Evolutionary conservation across 2,797 vertebrate genomes (phyloP).

Genomic region (Cossypha heuglini): DNA sequence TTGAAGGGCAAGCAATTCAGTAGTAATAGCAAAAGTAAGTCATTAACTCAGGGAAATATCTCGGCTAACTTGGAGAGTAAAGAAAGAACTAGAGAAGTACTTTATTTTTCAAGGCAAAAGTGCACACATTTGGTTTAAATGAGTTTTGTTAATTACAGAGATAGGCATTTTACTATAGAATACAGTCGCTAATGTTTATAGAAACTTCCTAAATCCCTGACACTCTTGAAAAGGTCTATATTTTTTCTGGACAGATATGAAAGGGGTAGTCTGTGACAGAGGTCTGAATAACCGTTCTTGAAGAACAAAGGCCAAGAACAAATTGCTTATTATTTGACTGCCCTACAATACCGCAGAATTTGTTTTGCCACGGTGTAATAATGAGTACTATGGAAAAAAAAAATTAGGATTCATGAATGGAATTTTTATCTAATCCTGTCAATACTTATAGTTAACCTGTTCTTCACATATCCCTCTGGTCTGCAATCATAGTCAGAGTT

Average conservation of each 20-base stretch:
- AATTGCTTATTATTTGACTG: background rate
- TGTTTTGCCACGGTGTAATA: background rate
- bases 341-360: background rate
- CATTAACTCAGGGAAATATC: constrained; percentile 13
- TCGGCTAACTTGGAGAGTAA: background rate
- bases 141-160: background rate
- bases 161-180: background rate
- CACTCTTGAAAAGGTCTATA: background rate
- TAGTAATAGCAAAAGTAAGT: constrained; percentile 20
- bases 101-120: background rate
- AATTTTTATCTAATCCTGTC: background rate
- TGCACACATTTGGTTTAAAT: background rate
- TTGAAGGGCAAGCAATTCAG: constrained; percentile 24
- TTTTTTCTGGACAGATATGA: background rate
- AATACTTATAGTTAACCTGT: background rate
- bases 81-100: background rate
- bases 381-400: background rate
- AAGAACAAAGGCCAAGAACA: background rate
- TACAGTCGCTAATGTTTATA: background rate
- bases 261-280: background rate
- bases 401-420: background rate
- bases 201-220: background rate
- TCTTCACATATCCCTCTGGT: background rate
- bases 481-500: background rate
- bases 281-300: background rate